phyloP scores from a whole-genome alignment of 2,797 vertebrate genomes.

The Pangasius mekongensis region DNA sequence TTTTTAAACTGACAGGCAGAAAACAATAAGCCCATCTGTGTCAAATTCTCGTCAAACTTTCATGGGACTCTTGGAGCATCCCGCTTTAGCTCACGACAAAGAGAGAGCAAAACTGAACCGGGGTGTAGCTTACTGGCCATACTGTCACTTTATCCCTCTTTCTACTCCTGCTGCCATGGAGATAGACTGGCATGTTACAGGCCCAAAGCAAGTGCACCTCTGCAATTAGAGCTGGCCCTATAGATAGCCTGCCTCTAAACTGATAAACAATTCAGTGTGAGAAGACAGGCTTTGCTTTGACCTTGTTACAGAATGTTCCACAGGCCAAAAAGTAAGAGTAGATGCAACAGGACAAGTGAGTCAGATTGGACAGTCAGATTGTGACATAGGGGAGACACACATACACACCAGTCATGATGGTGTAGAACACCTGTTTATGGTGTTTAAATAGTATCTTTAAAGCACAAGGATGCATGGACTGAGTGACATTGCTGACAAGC shows the following conservation, averaged over 20 bases:
- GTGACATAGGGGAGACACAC: constrained; percentile 1
- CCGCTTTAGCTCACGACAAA: constrained; percentile 44
- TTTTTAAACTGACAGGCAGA: constrained; percentile 37
- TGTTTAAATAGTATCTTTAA: not conserved
- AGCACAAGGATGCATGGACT: not conserved
- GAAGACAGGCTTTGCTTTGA: constrained; percentile 40
- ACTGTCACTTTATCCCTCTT: constrained; percentile 48
- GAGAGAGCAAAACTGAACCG: constrained; percentile 36
- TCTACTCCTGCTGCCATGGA: constrained; percentile 49
- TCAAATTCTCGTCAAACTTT: constrained; percentile 72
- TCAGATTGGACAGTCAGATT: constrained; percentile 4
- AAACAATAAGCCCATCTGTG: constrained; percentile 48
- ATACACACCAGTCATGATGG: not conserved
- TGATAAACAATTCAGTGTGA: constrained; percentile 47
- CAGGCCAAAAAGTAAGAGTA: constrained; percentile 33
- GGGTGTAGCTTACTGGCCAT: constrained; percentile 51
- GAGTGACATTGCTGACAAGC: not conserved
- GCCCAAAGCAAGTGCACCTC: constrained; percentile 32
- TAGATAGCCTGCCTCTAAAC: constrained; percentile 41
- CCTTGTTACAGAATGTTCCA: constrained; percentile 29
- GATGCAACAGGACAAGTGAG: constrained; percentile 1
- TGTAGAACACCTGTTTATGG: constrained; percentile 10
- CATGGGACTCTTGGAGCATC: constrained; percentile 54
- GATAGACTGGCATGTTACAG: constrained; percentile 56
- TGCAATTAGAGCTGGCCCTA: constrained; percentile 44